Evolutionary conservation across 2,797 vertebrate species (phyloP).

Genomic region (Bovichtus variegatus): DNA sequence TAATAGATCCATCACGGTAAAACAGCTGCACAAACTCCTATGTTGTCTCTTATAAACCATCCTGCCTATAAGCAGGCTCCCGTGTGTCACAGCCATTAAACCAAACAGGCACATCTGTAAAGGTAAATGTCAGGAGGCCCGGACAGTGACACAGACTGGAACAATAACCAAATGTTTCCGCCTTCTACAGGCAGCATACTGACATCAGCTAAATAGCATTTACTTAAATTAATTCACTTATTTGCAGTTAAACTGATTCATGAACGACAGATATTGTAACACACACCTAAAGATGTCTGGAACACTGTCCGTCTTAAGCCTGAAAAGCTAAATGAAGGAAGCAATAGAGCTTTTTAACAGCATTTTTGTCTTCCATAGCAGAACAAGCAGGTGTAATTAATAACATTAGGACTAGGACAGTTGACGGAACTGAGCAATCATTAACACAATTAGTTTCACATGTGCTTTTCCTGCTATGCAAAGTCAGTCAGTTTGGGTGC

Average conservation of each 20-base stretch:
- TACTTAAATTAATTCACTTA: constrained; percentile 10
- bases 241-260: constrained; percentile 20
- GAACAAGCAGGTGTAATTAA: neutral
- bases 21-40: constrained; percentile 93
- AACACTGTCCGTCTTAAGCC: neutral
- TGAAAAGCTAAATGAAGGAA: neutral
- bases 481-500: too few relatives aligned
- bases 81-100: constrained; percentile 77
- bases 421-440: too few relatives aligned
- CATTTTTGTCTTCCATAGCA: neutral
- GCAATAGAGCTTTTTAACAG: neutral
- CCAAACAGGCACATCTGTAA: constrained; percentile 71
- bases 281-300: neutral
- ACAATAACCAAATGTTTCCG: constrained; percentile 70
- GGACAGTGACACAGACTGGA: constrained; percentile 41
- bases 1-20: constrained; percentile 99
- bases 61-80: constrained; percentile 64
- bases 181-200: constrained; percentile 4
- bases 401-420: neutral
- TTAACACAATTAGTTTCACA: too few relatives aligned
- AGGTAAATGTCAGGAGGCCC: constrained; percentile 64
- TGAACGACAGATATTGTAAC: neutral
- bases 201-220: constrained; percentile 46
- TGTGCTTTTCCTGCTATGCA: too few relatives aligned
- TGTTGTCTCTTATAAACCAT: constrained; percentile 81